Percentiles rank a stretch among this genome's conserved stretches.
Evolutionary conservation across 2,113 vertebrate genomes (phyloP).

Genomic region (Xenopus borealis): DNA sequence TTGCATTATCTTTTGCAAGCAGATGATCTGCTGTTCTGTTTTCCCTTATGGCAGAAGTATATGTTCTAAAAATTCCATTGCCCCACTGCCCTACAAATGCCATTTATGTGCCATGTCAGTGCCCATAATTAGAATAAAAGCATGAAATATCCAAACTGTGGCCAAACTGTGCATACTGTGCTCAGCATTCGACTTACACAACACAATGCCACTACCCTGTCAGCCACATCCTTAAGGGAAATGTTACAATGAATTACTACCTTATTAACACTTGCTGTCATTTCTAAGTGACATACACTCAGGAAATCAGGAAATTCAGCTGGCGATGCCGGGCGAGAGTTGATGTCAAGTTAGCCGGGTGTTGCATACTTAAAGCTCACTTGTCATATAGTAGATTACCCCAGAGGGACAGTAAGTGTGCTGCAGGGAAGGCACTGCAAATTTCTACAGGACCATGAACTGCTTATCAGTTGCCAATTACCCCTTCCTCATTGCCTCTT

Average conservation of each 20-base stretch:
- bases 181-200: neutral
- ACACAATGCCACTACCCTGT: neutral
- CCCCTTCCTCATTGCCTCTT: too few species aligned
- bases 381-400: neutral
- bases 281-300: neutral
- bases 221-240: neutral
- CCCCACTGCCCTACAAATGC: too few species aligned
- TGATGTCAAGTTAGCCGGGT: neutral
- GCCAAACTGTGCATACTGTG: neutral
- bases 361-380: neutral
- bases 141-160: too few species aligned
- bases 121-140: too few species aligned
- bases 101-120: too few species aligned
- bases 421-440: neutral
- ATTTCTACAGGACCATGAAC: neutral
- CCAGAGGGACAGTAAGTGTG: neutral
- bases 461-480: conserved; percentile 51
- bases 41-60: too few species aligned
- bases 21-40: too few species aligned
- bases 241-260: conserved; percentile 1
- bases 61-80: too few species aligned
- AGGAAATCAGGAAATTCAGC: conserved; percentile 38
- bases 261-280: neutral
- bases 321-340: conserved; percentile 40
- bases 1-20: too few species aligned